Conservation (phyloP, 1,140 invertebrate genomes). For the Calephelis virginiensis region DNA sequence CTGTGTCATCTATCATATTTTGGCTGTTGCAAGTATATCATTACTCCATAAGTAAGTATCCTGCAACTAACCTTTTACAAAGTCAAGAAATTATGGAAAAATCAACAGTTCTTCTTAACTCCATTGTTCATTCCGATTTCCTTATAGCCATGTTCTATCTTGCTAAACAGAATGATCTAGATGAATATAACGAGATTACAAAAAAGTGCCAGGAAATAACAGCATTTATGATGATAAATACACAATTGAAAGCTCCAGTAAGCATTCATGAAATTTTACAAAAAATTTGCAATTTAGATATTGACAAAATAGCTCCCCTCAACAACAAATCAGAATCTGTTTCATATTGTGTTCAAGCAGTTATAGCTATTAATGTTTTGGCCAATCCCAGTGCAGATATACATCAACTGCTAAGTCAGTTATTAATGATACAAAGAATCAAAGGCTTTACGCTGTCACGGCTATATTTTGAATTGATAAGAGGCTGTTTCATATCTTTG, state of each 20-base stretch:
- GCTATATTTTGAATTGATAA: constrained; percentile 92
- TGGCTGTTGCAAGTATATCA: constrained; percentile 91
- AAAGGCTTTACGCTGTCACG: constrained; percentile 85
- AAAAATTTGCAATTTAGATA: constrained; percentile 81
- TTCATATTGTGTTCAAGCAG: constrained; percentile 86
- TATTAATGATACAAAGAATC: constrained; percentile 89
- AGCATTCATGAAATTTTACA: constrained; percentile 81
- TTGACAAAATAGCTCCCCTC: constrained; percentile 80
- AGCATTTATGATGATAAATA: constrained; percentile 80
- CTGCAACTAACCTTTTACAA: constrained; percentile 74
- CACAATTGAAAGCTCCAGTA: constrained; percentile 76
- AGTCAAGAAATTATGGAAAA: constrained; percentile 83
- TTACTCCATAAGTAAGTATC: constrained; percentile 78
- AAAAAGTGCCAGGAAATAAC: constrained; percentile 88
- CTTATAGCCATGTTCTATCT: constrained; percentile 90
- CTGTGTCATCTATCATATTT: constrained; percentile 86
- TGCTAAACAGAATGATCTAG: constrained; percentile 85
- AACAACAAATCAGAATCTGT: constrained; percentile 82
- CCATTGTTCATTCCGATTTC: constrained; percentile 86
- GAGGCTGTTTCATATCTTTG: constrained; percentile 93
- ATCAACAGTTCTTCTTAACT: constrained; percentile 83
- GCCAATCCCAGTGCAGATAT: constrained; percentile 88
- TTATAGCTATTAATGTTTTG: constrained; percentile 86
- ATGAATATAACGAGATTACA: constrained; percentile 83
- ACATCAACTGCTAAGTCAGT: constrained; percentile 86